These are phyloP conservation scores for Noctua fimbriata DNA, from an alignment of 2,888 invertebrate species.

Conservation along the genomic window DNA sequence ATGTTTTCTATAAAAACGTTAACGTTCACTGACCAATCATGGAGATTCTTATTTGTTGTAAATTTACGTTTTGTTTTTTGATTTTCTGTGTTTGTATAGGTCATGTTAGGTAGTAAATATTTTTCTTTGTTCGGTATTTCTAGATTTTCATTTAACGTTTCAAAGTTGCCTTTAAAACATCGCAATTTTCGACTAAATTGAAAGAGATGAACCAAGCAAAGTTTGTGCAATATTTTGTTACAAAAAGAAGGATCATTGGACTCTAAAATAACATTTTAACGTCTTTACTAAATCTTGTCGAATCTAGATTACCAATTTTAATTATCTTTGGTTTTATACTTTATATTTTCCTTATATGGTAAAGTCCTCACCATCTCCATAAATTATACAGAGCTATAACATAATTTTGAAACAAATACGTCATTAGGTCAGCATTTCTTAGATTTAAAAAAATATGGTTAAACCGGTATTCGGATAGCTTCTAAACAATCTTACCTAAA, in stretches of 20 bases:
- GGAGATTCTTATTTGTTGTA: slow-evolving; percentile 8
- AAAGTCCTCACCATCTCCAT: background rate
- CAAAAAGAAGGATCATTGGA: background rate
- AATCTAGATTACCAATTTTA: background rate
- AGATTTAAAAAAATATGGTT: background rate
- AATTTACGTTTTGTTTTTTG: background rate
- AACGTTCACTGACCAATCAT: slow-evolving; percentile 32
- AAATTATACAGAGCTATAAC: background rate
- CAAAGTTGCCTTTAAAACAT: background rate
- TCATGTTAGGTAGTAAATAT: background rate
- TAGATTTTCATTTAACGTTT: background rate
- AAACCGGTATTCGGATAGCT: slow-evolving; percentile 2
- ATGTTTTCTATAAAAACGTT: slow-evolving; percentile 31
- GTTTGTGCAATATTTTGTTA: background rate
- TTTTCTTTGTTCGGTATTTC: background rate
- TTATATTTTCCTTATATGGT: background rate
- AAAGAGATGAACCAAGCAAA: background rate
- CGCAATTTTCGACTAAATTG: background rate
- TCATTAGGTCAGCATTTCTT: background rate
- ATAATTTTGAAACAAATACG: background rate
- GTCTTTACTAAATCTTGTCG: background rate
- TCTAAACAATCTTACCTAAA: background rate
- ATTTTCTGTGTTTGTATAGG: background rate
- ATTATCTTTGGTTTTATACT: background rate
- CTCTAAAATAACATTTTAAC: background rate